phyloP scores from a whole-genome alignment of 2,113 vertebrate genomes.

The Cryptotis parvus region DNA sequence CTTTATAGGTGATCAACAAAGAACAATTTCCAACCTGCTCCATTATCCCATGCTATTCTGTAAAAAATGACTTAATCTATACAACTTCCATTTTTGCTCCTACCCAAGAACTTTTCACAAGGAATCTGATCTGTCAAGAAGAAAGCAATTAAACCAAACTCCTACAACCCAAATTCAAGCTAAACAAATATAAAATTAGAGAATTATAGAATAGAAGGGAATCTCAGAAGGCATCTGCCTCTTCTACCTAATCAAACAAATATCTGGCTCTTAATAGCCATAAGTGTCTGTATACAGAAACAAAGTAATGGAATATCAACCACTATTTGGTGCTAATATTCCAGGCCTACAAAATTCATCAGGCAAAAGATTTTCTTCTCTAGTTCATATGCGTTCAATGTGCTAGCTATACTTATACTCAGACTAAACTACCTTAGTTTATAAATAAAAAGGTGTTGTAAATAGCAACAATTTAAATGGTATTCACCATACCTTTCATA shows the following conservation, averaged over 20 bases:
- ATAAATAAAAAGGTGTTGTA: conserved; percentile 9
- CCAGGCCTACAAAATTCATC: neutral
- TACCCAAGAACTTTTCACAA: neutral
- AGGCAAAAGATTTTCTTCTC: neutral
- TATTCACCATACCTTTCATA: neutral
- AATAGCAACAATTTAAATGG: conserved; percentile 22
- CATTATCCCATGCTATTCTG: neutral
- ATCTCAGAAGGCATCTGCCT: neutral
- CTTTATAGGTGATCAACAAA: neutral
- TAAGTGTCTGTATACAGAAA: neutral
- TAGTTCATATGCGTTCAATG: neutral
- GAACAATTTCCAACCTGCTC: neutral
- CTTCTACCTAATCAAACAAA: neutral
- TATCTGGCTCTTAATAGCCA: neutral
- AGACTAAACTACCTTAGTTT: neutral
- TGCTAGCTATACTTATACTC: neutral
- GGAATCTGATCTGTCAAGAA: neutral
- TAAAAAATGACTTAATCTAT: conserved; percentile 4
- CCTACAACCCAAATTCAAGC: neutral
- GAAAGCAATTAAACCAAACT: conserved; percentile 1
- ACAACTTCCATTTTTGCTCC: neutral
- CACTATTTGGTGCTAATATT: neutral
- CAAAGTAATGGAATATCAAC: neutral
- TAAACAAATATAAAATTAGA: conserved; percentile 13
- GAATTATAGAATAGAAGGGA: neutral